Percentiles rank a stretch among this genome's conserved stretches.
Conservation (phyloP, 1,140 invertebrate species). For the Drosophila saltans region DNA sequence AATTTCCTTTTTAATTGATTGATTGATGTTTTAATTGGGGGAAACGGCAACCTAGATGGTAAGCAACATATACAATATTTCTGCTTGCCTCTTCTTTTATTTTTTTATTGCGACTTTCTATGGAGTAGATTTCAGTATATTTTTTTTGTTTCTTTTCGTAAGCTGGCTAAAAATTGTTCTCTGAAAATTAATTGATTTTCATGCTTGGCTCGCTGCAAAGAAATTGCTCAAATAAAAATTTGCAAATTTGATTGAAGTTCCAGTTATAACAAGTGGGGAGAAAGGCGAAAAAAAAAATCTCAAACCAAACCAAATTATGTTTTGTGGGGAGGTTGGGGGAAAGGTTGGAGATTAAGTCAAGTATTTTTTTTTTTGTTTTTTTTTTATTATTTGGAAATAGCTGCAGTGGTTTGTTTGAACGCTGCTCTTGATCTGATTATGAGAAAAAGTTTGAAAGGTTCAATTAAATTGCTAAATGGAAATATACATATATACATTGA, state of each 20-base stretch:
- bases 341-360: constrained; percentile 44
- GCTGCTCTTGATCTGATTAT: constrained; percentile 47
- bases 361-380: constrained; percentile 6
- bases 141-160: constrained; percentile 36
- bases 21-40: constrained; percentile 81
- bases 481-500: too few relatives aligned
- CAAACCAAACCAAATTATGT: constrained; percentile 45
- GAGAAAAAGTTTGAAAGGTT: constrained; percentile 20
- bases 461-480: constrained; percentile 25
- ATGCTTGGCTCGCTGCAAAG: constrained; percentile 75
- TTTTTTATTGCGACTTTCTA: constrained; percentile 34
- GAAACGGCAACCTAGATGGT: constrained; percentile 65
- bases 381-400: constrained; percentile 10
- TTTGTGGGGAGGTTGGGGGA: background rate
- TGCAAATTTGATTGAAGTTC: constrained; percentile 80
- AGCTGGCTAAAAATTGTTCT: constrained; percentile 64
- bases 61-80: constrained; percentile 43
- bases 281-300: constrained; percentile 59
- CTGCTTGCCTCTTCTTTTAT: constrained; percentile 26
- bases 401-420: constrained; percentile 44
- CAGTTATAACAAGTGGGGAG: constrained; percentile 34
- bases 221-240: constrained; percentile 80
- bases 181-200: constrained; percentile 80
- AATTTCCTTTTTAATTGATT: constrained; percentile 79
- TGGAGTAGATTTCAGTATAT: constrained; percentile 46